Percentiles rank a stretch among this genome's conserved stretches.
Evolutionary conservation across 2,797 vertebrate genomes (phyloP).

Genomic region (Parambassis ranga): DNA sequence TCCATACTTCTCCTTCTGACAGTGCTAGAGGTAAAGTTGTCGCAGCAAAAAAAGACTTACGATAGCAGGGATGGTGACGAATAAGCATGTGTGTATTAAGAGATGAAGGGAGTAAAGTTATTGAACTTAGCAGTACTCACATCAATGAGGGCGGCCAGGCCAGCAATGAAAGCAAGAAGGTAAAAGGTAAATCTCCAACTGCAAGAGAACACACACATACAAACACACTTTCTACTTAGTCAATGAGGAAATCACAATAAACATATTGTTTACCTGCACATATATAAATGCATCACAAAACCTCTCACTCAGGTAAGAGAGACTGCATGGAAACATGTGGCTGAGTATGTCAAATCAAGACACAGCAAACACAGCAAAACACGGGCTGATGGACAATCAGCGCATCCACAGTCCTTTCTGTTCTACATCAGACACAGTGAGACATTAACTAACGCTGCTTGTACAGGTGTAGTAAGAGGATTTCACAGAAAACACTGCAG

Average conservation of each 20-base stretch:
- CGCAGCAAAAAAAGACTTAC: conserved; percentile 6
- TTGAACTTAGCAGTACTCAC: conserved; percentile 81
- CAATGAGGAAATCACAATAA: conserved; percentile 42
- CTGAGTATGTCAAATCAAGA: conserved; percentile 39
- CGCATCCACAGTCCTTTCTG: conserved; percentile 7
- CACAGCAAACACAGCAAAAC: conserved; percentile 11
- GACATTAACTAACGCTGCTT: neutral
- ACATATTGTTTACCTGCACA: conserved; percentile 34
- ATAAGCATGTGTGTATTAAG: conserved; percentile 14
- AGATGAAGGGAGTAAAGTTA: neutral
- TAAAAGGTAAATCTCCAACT: conserved; percentile 99
- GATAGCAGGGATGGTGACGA: conserved; percentile 9
- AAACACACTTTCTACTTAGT: conserved; percentile 68
- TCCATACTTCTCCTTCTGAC: conserved; percentile 18
- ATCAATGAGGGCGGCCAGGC: conserved; percentile 91
- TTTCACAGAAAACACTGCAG: neutral
- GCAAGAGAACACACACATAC: conserved; percentile 83
- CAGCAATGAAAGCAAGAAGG: conserved; percentile 94
- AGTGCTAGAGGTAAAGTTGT: conserved; percentile 9
- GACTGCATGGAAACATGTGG: conserved; percentile 28
- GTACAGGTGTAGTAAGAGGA: conserved; percentile 11
- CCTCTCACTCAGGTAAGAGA: conserved; percentile 1
- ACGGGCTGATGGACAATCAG: conserved; percentile 20
- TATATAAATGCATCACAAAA: conserved; percentile 5
- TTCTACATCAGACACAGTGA: conserved; percentile 23